Base-by-base conservation (phyloP, 92 coral and sea anemone species). In the Blastomussa wellsi region DNA sequence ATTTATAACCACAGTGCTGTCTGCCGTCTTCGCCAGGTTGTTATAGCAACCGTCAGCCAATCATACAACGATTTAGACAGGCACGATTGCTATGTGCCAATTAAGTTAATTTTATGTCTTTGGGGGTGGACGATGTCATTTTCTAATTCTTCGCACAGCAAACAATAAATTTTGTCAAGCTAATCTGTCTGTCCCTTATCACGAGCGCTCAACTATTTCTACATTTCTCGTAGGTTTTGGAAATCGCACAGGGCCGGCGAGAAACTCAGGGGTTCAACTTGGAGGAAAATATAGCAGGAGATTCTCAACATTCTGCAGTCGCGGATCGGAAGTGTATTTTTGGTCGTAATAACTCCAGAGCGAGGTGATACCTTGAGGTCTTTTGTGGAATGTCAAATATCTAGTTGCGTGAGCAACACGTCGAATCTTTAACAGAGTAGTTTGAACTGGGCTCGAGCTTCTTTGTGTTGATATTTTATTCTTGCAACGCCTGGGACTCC, bases 1-100 rank as follows among this genome's bases (percentile, higher is more conserved):
- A 83, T 57, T 82, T 83, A 74, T 72, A 29, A 70, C 86, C 69
- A 5, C 53, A 37, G 29, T 75, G 68, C 53, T 11, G 12, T 81
- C 93, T 93, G 92, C 92, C 78, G 95, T 92, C 98, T 92, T 78
- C 66, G 71, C 74, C 86, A 84, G 78, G 85, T 80, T 91, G 73
- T 89, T 35, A 79, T 90, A 93, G 91, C 93, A 93, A 86, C 91
- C 60, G 70, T 72, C 64, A 84, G 78, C 98, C 98, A 94, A 92
- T 94, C 92, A 80, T 47, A 80, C 68, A 20, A 44, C 83, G 37
- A 48, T 59, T 78, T 36, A 33, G 88, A 66, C 47, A 38, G 91
- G 98, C 88, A 94, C 91, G 95, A 81, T 75, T 79, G 87, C 88
- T 88, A 94, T 94, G 98, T 92, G 98, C 90, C 98, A 94, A 92